A percentile compares a stretch with the other conserved stretches of the same genome.
Conservation (phyloP, 64 coral and sea anemone species). For the Stylophora pistillata region DNA sequence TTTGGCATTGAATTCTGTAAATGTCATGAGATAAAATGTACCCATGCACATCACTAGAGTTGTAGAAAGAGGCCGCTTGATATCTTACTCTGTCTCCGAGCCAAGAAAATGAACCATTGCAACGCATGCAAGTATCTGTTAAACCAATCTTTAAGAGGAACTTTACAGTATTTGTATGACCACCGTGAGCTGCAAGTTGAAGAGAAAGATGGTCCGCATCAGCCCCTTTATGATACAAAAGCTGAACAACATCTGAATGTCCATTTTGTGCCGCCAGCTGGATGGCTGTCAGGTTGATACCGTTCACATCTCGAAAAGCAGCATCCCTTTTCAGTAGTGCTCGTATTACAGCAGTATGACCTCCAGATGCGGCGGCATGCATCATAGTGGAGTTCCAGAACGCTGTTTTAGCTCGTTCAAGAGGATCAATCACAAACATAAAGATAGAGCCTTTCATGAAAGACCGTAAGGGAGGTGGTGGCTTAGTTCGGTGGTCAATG, state of each 20-base stretch:
- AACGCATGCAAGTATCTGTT: slow-evolving; percentile 8
- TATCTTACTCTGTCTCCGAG: not conserved
- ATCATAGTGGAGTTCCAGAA: slow-evolving; percentile 42
- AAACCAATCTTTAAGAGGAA: slow-evolving; percentile 7
- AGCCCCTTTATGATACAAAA: slow-evolving; percentile 9
- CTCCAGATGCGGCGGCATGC: slow-evolving; percentile 25
- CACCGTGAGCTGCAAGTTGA: slow-evolving; percentile 24
- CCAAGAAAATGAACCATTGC: slow-evolving; percentile 52
- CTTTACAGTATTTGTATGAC: slow-evolving; percentile 1
- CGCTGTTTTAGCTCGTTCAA: slow-evolving; percentile 2
- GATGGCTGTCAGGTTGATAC: slow-evolving; percentile 17
- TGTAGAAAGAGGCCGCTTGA: not conserved
- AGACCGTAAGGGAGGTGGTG: not conserved
- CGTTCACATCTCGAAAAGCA: not conserved
- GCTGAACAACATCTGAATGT: slow-evolving; percentile 16
- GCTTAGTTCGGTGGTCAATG: slow-evolving; percentile 25
- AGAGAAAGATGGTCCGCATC: slow-evolving; percentile 10
- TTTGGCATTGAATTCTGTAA: slow-evolving; percentile 29
- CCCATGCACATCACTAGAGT: not conserved
- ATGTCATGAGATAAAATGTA: slow-evolving; percentile 25
- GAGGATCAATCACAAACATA: not conserved
- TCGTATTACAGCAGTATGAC: slow-evolving; percentile 15
- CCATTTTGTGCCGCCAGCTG: slow-evolving; percentile 45
- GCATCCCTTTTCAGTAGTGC: not conserved
- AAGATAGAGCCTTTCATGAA: not conserved